Evolutionary conservation across 30 jellyfish, hydroid and myxozoan species (phyloP).

Genomic region (Nemopilema nomurai): DNA sequence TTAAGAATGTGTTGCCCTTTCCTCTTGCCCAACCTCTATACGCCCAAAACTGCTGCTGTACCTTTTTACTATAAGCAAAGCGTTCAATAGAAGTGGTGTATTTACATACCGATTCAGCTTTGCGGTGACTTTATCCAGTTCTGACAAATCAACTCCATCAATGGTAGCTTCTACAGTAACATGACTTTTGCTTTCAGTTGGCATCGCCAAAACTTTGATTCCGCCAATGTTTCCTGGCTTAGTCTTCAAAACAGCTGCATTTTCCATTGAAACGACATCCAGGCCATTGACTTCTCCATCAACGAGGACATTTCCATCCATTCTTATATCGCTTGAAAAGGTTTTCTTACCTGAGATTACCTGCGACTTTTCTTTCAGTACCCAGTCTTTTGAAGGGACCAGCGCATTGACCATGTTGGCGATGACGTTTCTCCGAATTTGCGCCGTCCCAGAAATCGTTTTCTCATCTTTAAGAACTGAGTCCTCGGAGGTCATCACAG

Average conservation of each 20-base stretch:
- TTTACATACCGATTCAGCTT: conserved; percentile 19
- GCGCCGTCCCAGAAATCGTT: conserved; percentile 29
- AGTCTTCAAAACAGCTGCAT: conserved; percentile 42
- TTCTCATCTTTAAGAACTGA: conserved; percentile 18
- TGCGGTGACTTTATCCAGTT: conserved; percentile 28
- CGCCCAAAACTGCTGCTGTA: no score
- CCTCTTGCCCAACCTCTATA: no score
- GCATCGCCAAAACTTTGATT: conserved; percentile 7
- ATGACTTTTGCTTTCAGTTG: conserved; percentile 27
- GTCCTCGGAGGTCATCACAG: conserved; percentile 35
- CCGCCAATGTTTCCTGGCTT: conserved; percentile 59
- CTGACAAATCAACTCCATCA: conserved; percentile 68
- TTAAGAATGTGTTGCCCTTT: no score
- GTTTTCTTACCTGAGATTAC: conserved; percentile 41
- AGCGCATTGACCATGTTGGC: conserved; percentile 38
- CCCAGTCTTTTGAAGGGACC: conserved; percentile 49
- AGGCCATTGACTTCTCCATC: conserved; percentile 32
- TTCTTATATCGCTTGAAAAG: not conserved
- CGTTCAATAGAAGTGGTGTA: no score
- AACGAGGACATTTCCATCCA: conserved; percentile 32
- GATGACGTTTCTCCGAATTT: not conserved
- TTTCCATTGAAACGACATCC: conserved; percentile 32
- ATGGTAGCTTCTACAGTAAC: conserved; percentile 28
- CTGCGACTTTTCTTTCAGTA: conserved; percentile 23
- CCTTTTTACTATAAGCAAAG: no score